Base-by-base conservation (phyloP, 2,888 invertebrate genomes). In the Drosophila multiciliata region DNA sequence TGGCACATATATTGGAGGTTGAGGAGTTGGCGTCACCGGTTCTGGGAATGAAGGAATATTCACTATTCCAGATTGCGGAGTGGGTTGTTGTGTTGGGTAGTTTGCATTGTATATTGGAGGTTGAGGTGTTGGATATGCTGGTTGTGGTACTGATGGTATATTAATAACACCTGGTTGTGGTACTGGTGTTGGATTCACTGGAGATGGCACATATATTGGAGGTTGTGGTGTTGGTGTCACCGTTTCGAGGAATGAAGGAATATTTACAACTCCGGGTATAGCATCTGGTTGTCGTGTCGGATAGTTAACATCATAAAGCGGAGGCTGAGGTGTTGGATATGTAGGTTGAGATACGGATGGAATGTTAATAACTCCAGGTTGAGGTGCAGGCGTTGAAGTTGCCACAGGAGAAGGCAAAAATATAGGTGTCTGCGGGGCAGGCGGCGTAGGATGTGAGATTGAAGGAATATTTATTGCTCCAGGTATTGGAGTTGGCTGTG, bases 11-110 rank as follows among this genome's bases (percentile, higher is more conserved):
- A 65, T 57, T 2, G 78, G 75, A 6, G 64, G 38, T 3, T 58
- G 58, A 11, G 66, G 45, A 9, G 64, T 6, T 36, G 64, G 20
- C 2, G 7, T 3, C 6, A 29, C n/a, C 4, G 70, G 82, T 3
- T 61, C 63, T 8, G 69, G 76, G 0, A 33, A n/a, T 8, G 84
- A 82, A 2, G 87, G 81, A 50, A 84, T 76, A 52, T 87, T 85
- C 3, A 82, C 54, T 4, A 82, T 62, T 40, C 48, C 67, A 2
- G 82, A 67, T 11, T 45, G 33, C 15, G 57, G 59, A 2, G 57
- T 63, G 1, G 58, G 53, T 29, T 52, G 50, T 6, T 52, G 23
- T 20, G 50, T 38, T n/a, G 57, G 66, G 8, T 78, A 53, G 26
- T 64, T 63, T 1, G 65, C 72, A 33, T 75, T 40, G 9, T 69